Base-by-base conservation (phyloP, 2,888 invertebrate genomes). In the Drosophila conformis region DNA sequence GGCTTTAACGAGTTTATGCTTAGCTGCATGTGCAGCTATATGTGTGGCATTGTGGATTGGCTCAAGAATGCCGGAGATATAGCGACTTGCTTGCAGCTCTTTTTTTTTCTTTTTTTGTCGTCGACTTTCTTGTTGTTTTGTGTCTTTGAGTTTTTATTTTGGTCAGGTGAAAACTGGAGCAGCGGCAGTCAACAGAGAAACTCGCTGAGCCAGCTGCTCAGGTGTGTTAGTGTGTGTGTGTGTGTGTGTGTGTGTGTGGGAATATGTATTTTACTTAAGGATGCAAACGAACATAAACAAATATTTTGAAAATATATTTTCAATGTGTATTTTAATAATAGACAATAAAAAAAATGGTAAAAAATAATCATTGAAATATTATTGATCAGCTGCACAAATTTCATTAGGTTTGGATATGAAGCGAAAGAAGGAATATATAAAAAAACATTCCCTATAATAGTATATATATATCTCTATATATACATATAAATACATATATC, bases 1-100 rank as follows among this genome's bases (percentile, higher is more conserved):
- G 51, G 78, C 70, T 72, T 89, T 81, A 89, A 83, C 84, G 66
- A 83, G 87, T 71, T 80, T 71, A 80, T 80, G 87, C 81, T 74
- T 36, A 74, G 59, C 58, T 69, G 75, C 63, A 75, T 82, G 79
- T 68, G 67, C 71, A 68, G 68, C 80, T 69, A 63, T 62, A 60
- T 72, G 71, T 67, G 69, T 59, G 68, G 36, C 40, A 62, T 58
- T 42, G 61, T 42, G 61, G 51, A 63, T 57, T 35, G 57, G 52
- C 69, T 27, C 66, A 54, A 78, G 76, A 78, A 78, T 76, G 80
- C 64, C 49, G 35, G n/a, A 69, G 40, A 57, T 67, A 62, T 61
- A n/a, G 60, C 79, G 38, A 66, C 61, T 63, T 69, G 66, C 36
- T 58, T 33, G 36, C 48, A 56, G 31, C 29, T 56, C 5, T 29